Evolutionary conservation across 2,888 invertebrate genomes (phyloP).

Genomic region (Coleophora flavipennella): DNA sequence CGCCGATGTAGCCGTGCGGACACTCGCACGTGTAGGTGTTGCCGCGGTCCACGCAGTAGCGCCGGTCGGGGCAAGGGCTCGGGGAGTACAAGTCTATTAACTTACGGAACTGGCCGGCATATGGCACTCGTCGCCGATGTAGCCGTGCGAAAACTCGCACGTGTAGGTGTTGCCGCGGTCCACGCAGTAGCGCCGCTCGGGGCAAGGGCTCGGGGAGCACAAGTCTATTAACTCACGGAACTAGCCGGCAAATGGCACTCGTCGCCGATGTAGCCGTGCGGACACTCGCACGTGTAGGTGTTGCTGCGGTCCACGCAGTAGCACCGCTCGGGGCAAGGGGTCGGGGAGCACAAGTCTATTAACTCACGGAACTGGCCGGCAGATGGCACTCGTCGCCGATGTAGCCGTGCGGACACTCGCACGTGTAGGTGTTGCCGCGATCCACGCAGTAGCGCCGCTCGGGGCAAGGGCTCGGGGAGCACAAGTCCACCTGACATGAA

Average conservation of each 20-base stretch:
- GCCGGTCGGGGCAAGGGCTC: slow-evolving; percentile 78
- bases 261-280: slow-evolving; percentile 77
- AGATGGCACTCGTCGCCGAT: slow-evolving; percentile 79
- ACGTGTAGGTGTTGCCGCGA: slow-evolving; percentile 81
- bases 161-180: slow-evolving; percentile 83
- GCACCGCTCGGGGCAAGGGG: slow-evolving; percentile 78
- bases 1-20: slow-evolving; percentile 78
- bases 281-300: slow-evolving; percentile 82
- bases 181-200: slow-evolving; percentile 76
- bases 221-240: slow-evolving; percentile 74
- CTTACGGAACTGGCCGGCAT: slow-evolving; percentile 75
- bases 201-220: slow-evolving; percentile 80
- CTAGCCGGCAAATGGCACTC: slow-evolving; percentile 78
- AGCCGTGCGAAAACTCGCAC: slow-evolving; percentile 82
- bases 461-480: slow-evolving; percentile 75
- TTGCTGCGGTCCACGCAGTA: slow-evolving; percentile 82
- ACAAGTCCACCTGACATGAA: too few species aligned
- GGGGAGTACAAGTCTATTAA: slow-evolving; percentile 76
- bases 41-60: slow-evolving; percentile 80
- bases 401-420: slow-evolving; percentile 81
- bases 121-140: slow-evolving; percentile 78
- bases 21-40: slow-evolving; percentile 84
- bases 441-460: slow-evolving; percentile 79
- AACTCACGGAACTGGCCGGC: slow-evolving; percentile 73
- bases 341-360: slow-evolving; percentile 77